Evolutionary conservation across 2,797 vertebrate species (phyloP).

Genomic region (Molossus alvarezi): DNA sequence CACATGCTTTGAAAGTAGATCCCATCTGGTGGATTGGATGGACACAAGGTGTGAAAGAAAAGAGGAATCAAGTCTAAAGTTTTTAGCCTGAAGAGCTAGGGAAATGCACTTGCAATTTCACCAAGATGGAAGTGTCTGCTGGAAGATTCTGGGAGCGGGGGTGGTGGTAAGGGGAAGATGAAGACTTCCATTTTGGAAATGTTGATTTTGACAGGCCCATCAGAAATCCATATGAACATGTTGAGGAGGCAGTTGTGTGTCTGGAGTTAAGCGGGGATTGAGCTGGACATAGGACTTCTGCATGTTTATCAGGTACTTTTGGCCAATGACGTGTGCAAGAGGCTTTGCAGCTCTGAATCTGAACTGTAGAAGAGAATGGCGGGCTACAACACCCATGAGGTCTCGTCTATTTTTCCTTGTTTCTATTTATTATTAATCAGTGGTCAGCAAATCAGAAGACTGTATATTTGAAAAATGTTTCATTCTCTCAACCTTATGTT

Average conservation of each 20-base stretch:
- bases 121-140: background rate
- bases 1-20: background rate
- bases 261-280: background rate
- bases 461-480: constrained; percentile 17
- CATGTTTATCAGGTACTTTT: background rate
- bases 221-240: background rate
- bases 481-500: background rate
- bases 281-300: background rate
- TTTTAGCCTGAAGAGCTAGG: background rate
- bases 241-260: background rate
- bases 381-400: background rate
- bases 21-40: background rate
- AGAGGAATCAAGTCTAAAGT: background rate
- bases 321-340: background rate
- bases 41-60: background rate
- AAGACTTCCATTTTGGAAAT: background rate
- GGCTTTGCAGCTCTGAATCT: background rate
- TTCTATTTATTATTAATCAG: background rate
- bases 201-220: background rate
- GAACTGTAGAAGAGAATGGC: background rate
- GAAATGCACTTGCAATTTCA: background rate
- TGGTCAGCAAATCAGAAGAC: constrained; percentile 34
- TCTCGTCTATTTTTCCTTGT: background rate
- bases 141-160: background rate
- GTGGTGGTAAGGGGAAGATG: background rate